Conservation (phyloP, 2,888 invertebrate species). For the Nephrotoma appendiculata region DNA sequence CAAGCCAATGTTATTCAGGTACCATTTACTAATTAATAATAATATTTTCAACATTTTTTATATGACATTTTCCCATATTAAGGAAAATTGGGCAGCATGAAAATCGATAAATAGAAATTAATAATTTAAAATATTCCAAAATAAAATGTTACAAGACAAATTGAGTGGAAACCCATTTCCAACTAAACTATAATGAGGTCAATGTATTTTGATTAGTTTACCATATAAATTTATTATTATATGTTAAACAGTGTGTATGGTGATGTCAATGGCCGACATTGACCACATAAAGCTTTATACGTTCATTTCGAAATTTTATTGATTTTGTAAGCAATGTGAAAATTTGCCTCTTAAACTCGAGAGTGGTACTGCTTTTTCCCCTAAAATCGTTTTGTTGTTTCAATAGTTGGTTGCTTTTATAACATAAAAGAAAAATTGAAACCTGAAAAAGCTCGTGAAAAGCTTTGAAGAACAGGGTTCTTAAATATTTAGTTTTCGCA, state of each 20-base stretch:
- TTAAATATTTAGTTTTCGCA: neutral
- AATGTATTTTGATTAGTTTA: neutral
- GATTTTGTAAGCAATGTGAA: neutral
- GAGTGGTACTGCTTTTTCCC: neutral
- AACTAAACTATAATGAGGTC: neutral
- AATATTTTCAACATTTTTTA: too few species aligned
- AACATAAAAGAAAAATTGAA: too few species aligned
- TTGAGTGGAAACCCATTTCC: neutral
- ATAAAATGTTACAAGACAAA: neutral
- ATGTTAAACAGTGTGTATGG: neutral
- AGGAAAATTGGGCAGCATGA: too few species aligned
- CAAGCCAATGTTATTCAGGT: too few species aligned
- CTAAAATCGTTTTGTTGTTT: neutral
- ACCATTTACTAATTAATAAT: too few species aligned
- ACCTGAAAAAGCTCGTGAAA: neutral
- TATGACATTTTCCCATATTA: too few species aligned
- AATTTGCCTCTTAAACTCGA: neutral
- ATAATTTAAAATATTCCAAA: neutral
- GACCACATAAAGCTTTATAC: neutral
- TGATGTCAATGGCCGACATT: neutral
- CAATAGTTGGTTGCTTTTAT: too few species aligned
- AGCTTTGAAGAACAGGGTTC: neutral
- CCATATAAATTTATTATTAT: neutral
- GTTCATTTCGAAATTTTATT: neutral
- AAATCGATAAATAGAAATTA: neutral